These are phyloP conservation scores for Epinephelus fuscoguttatus DNA, from an alignment of 2,113 vertebrate genomes.

Conservation along the genomic window DNA sequence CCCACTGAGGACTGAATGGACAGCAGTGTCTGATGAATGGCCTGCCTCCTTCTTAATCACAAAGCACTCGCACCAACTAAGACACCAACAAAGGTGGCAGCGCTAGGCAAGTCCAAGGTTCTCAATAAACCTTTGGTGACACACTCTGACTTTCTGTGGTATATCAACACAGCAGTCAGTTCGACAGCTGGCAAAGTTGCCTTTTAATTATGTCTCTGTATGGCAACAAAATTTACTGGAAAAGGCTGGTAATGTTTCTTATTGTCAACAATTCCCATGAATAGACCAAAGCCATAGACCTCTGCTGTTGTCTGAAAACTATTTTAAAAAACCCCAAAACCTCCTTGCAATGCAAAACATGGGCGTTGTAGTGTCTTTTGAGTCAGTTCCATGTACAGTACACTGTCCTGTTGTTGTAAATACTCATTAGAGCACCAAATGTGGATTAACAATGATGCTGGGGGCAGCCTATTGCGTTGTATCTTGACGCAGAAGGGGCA, in stretches of 20 bases:
- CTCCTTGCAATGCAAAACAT: too few relatives aligned
- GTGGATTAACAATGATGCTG: not conserved
- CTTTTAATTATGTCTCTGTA: not conserved
- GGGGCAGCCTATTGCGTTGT: too few relatives aligned
- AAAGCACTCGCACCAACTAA: slow-evolving; percentile 60
- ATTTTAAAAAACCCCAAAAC: not conserved
- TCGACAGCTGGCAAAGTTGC: not conserved
- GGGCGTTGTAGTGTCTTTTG: not conserved
- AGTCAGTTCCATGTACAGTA: not conserved
- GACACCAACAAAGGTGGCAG: slow-evolving; percentile 44
- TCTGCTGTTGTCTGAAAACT: not conserved
- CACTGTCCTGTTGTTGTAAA: not conserved
- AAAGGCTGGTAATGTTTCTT: not conserved
- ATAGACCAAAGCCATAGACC: not conserved
- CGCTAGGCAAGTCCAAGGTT: slow-evolving; percentile 23
- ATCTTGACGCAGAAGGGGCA: too few relatives aligned
- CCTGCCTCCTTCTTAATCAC: slow-evolving; percentile 67
- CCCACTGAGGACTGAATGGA: slow-evolving; percentile 73
- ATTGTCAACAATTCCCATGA: not conserved
- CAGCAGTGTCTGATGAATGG: slow-evolving; percentile 74
- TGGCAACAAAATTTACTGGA: not conserved
- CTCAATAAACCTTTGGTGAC: slow-evolving; percentile 38
- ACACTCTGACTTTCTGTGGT: slow-evolving; percentile 31
- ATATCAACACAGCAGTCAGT: slow-evolving; percentile 10
- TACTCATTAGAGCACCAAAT: not conserved